Evolutionary conservation across 37 sponge, comb jelly and placozoan species (phyloP).

Genomic region (Diacarnus erythraeanus): DNA sequence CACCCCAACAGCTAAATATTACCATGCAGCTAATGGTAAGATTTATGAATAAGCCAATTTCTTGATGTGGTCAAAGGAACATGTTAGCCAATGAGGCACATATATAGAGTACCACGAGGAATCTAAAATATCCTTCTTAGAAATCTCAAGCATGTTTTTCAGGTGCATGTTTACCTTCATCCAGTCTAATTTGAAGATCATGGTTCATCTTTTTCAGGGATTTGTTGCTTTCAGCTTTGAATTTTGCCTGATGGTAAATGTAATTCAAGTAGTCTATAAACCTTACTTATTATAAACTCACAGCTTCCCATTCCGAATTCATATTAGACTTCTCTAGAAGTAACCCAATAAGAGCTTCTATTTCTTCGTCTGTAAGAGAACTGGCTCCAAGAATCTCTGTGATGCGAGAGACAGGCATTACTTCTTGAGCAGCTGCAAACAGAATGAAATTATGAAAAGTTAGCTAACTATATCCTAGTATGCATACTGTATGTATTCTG

Average conservation of each 20-base stretch:
- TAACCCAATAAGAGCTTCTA: slow-evolving; percentile 35
- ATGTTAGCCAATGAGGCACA: no score
- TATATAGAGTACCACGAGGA: no score
- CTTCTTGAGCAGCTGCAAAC: not conserved
- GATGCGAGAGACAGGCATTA: slow-evolving; percentile 51
- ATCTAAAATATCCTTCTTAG: no score
- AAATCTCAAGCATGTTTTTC: no score
- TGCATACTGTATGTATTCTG: no score
- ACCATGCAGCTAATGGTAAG: no score
- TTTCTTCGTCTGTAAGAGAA: slow-evolving; percentile 54
- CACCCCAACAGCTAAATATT: no score
- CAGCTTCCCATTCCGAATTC: slow-evolving; percentile 56
- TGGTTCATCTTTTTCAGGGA: slow-evolving; percentile 51
- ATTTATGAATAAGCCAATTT: no score
- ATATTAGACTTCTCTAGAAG: slow-evolving; percentile 52
- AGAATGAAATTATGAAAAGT: not conserved
- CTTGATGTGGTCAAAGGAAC: no score
- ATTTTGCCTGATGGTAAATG: slow-evolving; percentile 6
- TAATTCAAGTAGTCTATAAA: not conserved
- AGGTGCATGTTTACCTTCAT: slow-evolving; percentile 30
- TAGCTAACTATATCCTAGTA: no score
- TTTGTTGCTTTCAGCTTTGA: slow-evolving; percentile 42
- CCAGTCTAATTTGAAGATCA: slow-evolving; percentile 25
- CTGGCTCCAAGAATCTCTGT: slow-evolving; percentile 31
- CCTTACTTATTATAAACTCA: not conserved